Evolutionary conservation across 53 echinoderm and acorn worm genomes (phyloP), one percentile per base, ranked within the genome.

Genomic region (Astropecten irregularis): DNA sequence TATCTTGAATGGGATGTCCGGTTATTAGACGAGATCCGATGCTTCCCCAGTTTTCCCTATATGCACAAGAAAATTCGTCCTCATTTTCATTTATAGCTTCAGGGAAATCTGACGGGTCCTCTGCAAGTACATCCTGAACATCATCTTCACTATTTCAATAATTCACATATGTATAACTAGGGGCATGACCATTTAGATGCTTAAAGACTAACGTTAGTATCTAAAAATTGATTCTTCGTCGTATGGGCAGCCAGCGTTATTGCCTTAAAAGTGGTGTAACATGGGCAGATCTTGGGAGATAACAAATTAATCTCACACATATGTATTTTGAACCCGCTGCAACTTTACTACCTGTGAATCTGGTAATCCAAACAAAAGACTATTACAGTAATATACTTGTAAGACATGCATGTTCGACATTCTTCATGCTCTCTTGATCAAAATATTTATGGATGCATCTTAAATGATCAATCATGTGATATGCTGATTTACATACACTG

Each of bases 331-430:
- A 58, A 58, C 58, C 28, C 20, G 21, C 58, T 58, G 58, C 58
- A 40, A 76, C 37, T 83, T 83, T 50, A 22, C 21, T 67, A 68
- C 47, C 32, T 83, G 31, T 67, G 37, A 50, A 31, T 83, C 20
- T 52, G 83, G 83, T 38, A 83, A 53, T 83, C 83, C 69, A 36
- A 65, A 69, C 9, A 83, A 83, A 18, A 83, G 9, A 69, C 69
- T 69, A 35, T 83, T 68, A 21, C 83, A 83, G 18, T 83, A 83
- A 33, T 82, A 28, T 83, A 69, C 69, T 69, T 7, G 83, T 83
- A 35, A 83, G 19, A 34, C 67, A 83, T 66, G 83, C 67, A 49
- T 83, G 69, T 21, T 69, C 34, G 52, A 68, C 34, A 69, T 23
- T 52, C 29, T 67, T 68, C 67, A 83, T 67, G 54, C 33, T 68